These are phyloP conservation scores for Ispidina picta DNA, from an alignment of 2,797 vertebrate species.

Conservation along the genomic window DNA sequence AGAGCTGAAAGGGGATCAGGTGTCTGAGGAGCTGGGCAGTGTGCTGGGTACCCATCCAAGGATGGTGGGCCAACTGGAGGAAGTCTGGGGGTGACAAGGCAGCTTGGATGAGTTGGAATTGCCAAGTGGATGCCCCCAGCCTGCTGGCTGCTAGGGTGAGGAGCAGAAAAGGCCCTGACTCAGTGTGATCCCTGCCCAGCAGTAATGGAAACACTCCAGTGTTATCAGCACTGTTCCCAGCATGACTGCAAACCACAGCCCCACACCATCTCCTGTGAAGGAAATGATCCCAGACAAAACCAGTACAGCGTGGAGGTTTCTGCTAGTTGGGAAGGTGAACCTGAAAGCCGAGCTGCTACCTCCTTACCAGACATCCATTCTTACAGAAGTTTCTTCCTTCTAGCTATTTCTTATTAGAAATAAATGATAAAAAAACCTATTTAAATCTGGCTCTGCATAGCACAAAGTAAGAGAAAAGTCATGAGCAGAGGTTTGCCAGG, in stretches of 20 bases:
- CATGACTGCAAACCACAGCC: not conserved
- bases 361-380: not conserved
- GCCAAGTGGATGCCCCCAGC: not conserved
- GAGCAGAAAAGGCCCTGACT: no score
- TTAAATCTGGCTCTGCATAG: not conserved
- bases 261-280: not conserved
- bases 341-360: not conserved
- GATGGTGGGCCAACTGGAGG: not conserved
- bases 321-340: not conserved
- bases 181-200: no score
- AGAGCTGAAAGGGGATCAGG: not conserved
- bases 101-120: not conserved
- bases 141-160: no score
- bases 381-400: not conserved
- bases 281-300: not conserved
- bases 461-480: not conserved
- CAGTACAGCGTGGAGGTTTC: not conserved
- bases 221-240: not conserved
- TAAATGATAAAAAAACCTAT: not conserved
- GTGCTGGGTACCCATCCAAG: rapidly evolving
- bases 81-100: not conserved
- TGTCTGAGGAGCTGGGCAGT: not conserved
- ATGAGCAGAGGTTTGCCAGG: not conserved
- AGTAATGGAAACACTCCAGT: no score
- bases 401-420: not conserved